These are phyloP conservation scores for Oncorhynchus masou DNA, from an alignment of 2,113 vertebrate genomes.

Conservation along the genomic window DNA sequence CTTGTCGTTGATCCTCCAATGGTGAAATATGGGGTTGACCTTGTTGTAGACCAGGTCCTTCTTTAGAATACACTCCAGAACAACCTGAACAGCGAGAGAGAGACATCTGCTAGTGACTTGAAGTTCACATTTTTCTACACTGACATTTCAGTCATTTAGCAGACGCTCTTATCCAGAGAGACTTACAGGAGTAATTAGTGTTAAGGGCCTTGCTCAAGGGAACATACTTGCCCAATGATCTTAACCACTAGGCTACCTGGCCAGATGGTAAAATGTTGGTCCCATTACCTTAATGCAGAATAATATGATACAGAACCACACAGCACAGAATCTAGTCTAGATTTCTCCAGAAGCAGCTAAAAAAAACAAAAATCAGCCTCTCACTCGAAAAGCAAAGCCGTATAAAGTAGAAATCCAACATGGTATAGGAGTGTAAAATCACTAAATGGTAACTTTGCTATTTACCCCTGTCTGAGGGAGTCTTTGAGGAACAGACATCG, in stretches of 20 bases:
- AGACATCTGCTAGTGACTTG: not conserved
- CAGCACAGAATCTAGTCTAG: no score
- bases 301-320: no score
- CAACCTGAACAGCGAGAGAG: slow-evolving; percentile 76
- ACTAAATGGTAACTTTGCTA: not conserved
- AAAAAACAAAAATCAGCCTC: no score
- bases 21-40: slow-evolving; percentile 98
- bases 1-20: slow-evolving; percentile 98
- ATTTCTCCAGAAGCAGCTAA: no score
- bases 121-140: not conserved
- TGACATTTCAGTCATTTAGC: no score
- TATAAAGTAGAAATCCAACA: not conserved
- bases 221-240: no score
- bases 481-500: not conserved
- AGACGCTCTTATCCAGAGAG: no score
- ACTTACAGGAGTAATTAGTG: no score
- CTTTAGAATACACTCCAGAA: slow-evolving; percentile 95
- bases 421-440: not conserved
- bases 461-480: not conserved
- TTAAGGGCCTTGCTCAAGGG: no score
- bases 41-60: slow-evolving; percentile 97
- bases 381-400: not conserved
- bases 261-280: not conserved
- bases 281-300: not conserved
- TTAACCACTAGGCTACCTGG: no score